Evolutionary conservation across 2,797 vertebrate species (phyloP), one percentile per base, ranked within the genome.

Genomic region (Anisognathus igniventris): DNA sequence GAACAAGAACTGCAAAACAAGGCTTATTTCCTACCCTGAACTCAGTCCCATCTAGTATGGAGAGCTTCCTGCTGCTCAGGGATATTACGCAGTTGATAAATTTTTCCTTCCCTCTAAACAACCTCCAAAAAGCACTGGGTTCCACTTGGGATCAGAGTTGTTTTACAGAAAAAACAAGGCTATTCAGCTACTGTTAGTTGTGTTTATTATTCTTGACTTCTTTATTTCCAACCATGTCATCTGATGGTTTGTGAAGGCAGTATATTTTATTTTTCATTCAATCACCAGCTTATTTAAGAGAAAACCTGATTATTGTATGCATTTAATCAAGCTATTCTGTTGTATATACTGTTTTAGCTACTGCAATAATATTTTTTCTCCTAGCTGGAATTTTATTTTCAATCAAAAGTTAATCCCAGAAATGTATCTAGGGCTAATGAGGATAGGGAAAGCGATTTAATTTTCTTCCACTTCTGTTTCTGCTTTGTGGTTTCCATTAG

Each of bases 271-370:
- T 39, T 60, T 80, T 71, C 30, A 80, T 84, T 84, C 81, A 83
- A 71, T 76, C 73, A 57, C 24, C 19, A 77, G 58, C 85, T 96
- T 95, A 92, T 68, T 95, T 95, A 94, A 91, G 64, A 86, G 51
- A 91, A 91, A 95, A 96, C 87, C 33, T 92, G 82, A 93, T 92
- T 53, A 54, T 28, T 2, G 3, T 77, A 89, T 35, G 87, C 76
- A 78, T 73, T 61, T 33, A 91, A 93, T 93, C 75, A 95, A 70
- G 86, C 60, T 86, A 50, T 71, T 77, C 25, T 80, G n/a, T 27
- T 91, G 56, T 66, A 86, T 68, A 80, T 24, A 21, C 31, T 30
- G 1, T 45, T 86, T 83, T n/a, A 74, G n/a, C 37, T 51, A 24
- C 24, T 61, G 25, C 33, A 85, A 23, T 35, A 44, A 37, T 19